Base-by-base conservation (phyloP, 2,797 vertebrate genomes). In the Nannoperca australis region DNA sequence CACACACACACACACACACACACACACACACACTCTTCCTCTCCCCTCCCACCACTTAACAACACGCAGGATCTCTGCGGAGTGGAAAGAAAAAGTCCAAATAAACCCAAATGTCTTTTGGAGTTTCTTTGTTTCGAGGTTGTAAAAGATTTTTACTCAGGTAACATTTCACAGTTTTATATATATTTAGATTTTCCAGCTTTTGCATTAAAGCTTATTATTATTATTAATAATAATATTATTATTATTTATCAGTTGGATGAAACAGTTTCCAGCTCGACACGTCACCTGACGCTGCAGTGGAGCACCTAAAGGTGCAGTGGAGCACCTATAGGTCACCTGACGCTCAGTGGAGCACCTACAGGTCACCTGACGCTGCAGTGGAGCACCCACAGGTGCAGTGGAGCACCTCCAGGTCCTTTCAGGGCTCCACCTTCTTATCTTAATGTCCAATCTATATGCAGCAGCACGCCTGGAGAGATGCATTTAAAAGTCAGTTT, bases 391-490 rank as follows among this genome's bases (percentile, higher is more conserved):
- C 2, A 27, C 24, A 27, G 24, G 24, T 27, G 24, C 24, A 27
- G 24, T 27, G 24, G 24, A 27, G 24, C 24, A 27, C 24, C 24
- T 27, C 24, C 44, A 17, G 44, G 9, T 74, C 76, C 76, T 62
- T 66, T 71, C 70, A 74, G 76, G 79, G 79, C 68, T 53, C 7
- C 70, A 24, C 62, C n/a, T 72, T 34, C 18, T 38, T 71, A 72
- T 88, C 81, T 87, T 93, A 94, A 94, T 94, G 88, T 88, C 53
- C 90, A 91, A 93, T 94, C 89, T 94, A 88, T 91, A 94, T 95
- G 89, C 94, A 94, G 70, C 44, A 75, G 55, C 55, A 10, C 3
- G 36, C 64, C 75, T 12, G 65, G 30, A 50, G 54, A 17, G 62
- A 70, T 38, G 18, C 76, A 55, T 73, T 44, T 13, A 30, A 51